These are phyloP conservation scores for Aspidapion aeneum DNA, from an alignment of 2,888 invertebrate genomes.

Conservation along the genomic window DNA sequence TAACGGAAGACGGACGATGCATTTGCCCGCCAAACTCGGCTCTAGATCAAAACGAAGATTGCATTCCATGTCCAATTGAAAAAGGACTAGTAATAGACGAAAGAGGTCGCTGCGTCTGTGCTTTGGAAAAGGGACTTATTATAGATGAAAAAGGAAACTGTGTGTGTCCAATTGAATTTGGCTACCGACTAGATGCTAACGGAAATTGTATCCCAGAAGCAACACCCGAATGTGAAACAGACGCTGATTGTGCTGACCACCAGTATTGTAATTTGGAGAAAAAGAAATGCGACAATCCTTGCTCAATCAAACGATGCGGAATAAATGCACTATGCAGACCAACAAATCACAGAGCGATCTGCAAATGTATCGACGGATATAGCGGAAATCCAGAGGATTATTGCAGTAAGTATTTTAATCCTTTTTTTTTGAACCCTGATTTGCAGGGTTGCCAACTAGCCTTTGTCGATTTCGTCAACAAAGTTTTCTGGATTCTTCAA, in stretches of 20 bases:
- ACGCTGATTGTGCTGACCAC: constrained; percentile 74
- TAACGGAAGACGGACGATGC: constrained; percentile 63
- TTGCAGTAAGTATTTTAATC: constrained; percentile 57
- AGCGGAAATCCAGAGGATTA: constrained; percentile 70
- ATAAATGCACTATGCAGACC: constrained; percentile 75
- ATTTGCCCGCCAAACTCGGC: constrained; percentile 76
- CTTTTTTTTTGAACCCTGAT: too few relatives aligned
- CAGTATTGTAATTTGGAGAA: constrained; percentile 68
- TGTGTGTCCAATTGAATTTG: constrained; percentile 66
- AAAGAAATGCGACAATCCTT: constrained; percentile 77
- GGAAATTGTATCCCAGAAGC: constrained; percentile 58
- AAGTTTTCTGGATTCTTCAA: too few relatives aligned
- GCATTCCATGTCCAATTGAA: constrained; percentile 67
- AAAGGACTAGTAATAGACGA: constrained; percentile 73
- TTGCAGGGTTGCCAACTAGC: too few relatives aligned
- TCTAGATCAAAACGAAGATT: constrained; percentile 72
- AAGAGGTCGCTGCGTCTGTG: constrained; percentile 79
- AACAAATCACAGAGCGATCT: constrained; percentile 70
- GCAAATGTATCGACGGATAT: constrained; percentile 74
- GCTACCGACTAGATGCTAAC: constrained; percentile 58
- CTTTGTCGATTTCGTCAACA: too few relatives aligned
- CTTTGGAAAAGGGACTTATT: constrained; percentile 71
- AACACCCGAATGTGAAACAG: constrained; percentile 61
- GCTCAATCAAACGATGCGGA: constrained; percentile 66
- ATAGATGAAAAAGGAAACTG: constrained; percentile 76